Evolutionary conservation across 1,140 invertebrate species (phyloP).

Genomic region (Drosophila tristis): DNA sequence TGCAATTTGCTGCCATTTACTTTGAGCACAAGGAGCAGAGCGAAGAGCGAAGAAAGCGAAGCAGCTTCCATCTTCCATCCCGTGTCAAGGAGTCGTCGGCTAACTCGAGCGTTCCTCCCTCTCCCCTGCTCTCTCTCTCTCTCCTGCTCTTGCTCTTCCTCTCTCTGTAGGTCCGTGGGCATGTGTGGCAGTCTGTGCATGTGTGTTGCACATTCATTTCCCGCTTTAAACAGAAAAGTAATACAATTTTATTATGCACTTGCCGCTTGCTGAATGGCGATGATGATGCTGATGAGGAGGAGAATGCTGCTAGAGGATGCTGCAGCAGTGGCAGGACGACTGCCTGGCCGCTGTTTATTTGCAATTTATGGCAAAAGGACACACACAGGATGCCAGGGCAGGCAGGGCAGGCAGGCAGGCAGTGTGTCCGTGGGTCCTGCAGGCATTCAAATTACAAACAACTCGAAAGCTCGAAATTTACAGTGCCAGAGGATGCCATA

Average conservation of each 20-base stretch:
- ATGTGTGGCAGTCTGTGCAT: background rate
- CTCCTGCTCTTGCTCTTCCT: no score
- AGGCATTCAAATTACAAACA: constrained; percentile 44
- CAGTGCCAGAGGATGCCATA: constrained; percentile 7
- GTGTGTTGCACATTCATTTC: constrained; percentile 64
- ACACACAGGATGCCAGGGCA: constrained; percentile 4
- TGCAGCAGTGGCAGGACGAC: constrained; percentile 7
- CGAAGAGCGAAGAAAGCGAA: constrained; percentile 25
- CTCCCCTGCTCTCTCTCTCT: no score
- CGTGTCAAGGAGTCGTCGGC: constrained; percentile 16
- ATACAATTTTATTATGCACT: constrained; percentile 79
- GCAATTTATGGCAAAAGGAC: constrained; percentile 56
- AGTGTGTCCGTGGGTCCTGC: constrained; percentile 14
- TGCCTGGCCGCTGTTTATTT: constrained; percentile 14
- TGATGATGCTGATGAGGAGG: constrained; percentile 18
- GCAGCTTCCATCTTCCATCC: constrained; percentile 26
- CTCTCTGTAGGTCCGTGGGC: background rate
- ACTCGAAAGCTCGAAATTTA: constrained; percentile 8
- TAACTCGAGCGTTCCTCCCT: constrained; percentile 9
- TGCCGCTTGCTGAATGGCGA: constrained; percentile 52
- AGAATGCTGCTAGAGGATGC: constrained; percentile 2
- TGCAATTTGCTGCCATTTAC: constrained; percentile 78
- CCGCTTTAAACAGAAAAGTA: constrained; percentile 60
- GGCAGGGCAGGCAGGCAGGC: constrained; percentile 4
- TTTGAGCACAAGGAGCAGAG: constrained; percentile 45